phyloP scores from a whole-genome alignment of 2,797 vertebrate species.

The Kryptopterus vitreolus region DNA sequence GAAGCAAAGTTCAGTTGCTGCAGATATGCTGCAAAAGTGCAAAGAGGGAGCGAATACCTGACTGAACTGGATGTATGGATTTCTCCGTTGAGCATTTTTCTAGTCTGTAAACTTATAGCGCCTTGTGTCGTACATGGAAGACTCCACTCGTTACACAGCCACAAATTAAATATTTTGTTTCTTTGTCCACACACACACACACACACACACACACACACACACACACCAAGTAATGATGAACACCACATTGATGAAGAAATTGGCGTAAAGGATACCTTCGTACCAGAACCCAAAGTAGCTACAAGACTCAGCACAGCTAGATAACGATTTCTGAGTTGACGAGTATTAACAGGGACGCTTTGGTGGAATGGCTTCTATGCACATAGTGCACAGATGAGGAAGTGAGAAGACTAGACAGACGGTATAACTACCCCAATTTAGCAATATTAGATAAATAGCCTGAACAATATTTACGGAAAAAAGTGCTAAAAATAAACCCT shows the following conservation, averaged over 20 bases:
- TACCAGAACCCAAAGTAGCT: background rate
- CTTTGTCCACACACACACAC: too few relatives aligned
- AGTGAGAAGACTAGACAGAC: background rate
- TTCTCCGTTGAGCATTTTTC: background rate
- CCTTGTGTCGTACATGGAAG: background rate
- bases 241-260: background rate
- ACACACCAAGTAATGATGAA: background rate
- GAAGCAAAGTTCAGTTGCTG: conserved; percentile 74
- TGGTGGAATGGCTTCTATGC: background rate
- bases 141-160: background rate
- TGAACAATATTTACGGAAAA: background rate
- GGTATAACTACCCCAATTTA: background rate
- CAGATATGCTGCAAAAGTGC: conserved; percentile 45
- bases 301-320: background rate
- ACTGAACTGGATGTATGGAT: conserved; percentile 2
- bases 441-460: background rate
- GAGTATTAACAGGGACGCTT: background rate
- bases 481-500: background rate
- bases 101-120: background rate
- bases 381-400: background rate
- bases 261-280: too few relatives aligned
- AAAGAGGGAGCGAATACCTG: background rate
- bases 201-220: too few relatives aligned
- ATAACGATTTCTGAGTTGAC: background rate
- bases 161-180: background rate